Evolutionary conservation across 2,888 invertebrate genomes (phyloP), one percentile per base, ranked within the genome.

Genomic region (Oscheius onirici): DNA sequence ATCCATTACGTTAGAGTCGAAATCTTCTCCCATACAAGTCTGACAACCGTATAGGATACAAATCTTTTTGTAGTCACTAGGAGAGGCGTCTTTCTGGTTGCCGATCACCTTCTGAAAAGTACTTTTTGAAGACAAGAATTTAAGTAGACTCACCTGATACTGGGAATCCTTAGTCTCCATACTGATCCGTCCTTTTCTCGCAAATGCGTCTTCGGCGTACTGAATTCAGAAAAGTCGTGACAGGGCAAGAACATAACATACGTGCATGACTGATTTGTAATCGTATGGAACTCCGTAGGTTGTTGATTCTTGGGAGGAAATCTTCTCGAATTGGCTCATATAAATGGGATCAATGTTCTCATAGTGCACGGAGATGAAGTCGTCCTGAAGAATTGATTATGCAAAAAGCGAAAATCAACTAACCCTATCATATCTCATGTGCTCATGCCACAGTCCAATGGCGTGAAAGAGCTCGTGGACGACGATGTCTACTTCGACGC

Each of bases 381-480:
- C 69, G 74, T 85, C 85, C 34, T 46, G 13, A 46, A 46, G 13
- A 11, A 46, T 17, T 5, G 46, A 11, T 46, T 46, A 13, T 10
- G 20, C 3, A 20, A 20, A 11, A 3, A 10, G 20, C 13, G 20
- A 46, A 5, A 3, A 46, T 10, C 8, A 11, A 46, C 15, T 10
- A 11, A 17, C 46, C 20, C 46, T 46, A 72, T 85, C 85, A 40
- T 74, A 73, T 58, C 85, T 74, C 84, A 86, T 85, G 28, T 86
- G 85, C 71, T 85, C 85, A 43, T 85, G 85, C 84, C 84, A 85
- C 0, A 85, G 68, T 0, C 85, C 83, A 44, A 83, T 78, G 24
- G 79, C 74, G 65, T 83, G 83, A 67, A 83, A 72, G 40, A 85
- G 46, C 66, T 85, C 85, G 69, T 85, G 85, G 43, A 85, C 75